These are phyloP conservation scores for Lepus timidus DNA, from an alignment of 2,113 vertebrate species.

Conservation along the genomic window DNA sequence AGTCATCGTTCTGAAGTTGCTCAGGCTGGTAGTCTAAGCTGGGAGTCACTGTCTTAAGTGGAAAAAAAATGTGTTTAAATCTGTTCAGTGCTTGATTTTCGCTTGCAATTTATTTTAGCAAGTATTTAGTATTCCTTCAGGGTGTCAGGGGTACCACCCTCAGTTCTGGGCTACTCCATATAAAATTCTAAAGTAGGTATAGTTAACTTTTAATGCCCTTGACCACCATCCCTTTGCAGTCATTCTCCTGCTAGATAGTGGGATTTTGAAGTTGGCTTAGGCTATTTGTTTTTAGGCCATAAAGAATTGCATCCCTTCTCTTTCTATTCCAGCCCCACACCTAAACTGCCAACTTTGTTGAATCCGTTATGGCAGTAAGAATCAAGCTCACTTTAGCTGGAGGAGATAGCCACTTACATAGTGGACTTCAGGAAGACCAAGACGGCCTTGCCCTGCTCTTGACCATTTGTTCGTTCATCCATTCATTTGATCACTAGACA, in stretches of 20 bases:
- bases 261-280: background rate
- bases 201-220: background rate
- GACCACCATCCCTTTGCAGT: background rate
- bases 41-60: background rate
- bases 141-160: background rate
- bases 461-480: background rate
- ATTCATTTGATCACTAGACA: background rate
- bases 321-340: no score
- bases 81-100: conserved; percentile 22
- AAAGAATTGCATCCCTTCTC: background rate
- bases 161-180: background rate
- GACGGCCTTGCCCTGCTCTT: background rate
- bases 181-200: background rate
- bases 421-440: background rate
- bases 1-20: background rate
- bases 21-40: background rate
- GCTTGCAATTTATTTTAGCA: conserved; percentile 2
- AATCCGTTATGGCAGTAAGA: background rate
- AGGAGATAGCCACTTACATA: background rate
- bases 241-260: background rate
- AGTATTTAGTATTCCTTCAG: background rate
- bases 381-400: background rate
- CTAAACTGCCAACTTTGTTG: background rate
- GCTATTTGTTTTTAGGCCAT: background rate
- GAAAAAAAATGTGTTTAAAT: conserved; percentile 7